Evolutionary conservation across 2,797 vertebrate species (phyloP).

Genomic region (Aeoliscus strigatus): DNA sequence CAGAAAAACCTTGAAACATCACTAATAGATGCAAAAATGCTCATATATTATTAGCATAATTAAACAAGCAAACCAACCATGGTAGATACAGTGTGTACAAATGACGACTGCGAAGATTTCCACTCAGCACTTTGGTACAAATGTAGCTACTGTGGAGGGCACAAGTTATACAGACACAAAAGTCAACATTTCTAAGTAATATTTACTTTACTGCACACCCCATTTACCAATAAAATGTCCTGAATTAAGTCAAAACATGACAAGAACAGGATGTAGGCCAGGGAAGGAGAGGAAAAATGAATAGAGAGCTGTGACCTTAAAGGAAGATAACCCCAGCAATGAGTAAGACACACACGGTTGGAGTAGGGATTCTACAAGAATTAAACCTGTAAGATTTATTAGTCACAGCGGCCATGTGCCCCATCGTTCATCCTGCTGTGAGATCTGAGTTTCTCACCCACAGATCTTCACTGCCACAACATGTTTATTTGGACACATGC

Average conservation of each 20-base stretch:
- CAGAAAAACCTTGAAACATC: constrained; percentile 19
- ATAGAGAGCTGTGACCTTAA: constrained; percentile 3
- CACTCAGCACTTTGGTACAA: constrained; percentile 50
- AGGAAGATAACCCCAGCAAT: constrained; percentile 6
- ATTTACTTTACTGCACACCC: constrained; percentile 60
- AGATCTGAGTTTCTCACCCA: constrained; percentile 52
- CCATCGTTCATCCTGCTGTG: constrained; percentile 39
- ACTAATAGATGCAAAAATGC: constrained; percentile 33
- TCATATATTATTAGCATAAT: constrained; percentile 40
- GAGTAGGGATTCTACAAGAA: constrained; percentile 9
- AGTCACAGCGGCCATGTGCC: constrained; percentile 21
- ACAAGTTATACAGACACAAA: constrained; percentile 64
- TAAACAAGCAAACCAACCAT: constrained; percentile 61
- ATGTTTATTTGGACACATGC: constrained; percentile 86
- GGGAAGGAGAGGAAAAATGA: constrained; percentile 7
- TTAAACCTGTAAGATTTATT: constrained; percentile 33
- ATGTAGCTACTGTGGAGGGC: constrained; percentile 60
- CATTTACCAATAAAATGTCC: constrained; percentile 55
- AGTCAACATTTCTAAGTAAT: constrained; percentile 56
- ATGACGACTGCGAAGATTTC: constrained; percentile 61
- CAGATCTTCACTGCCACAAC: constrained; percentile 62
- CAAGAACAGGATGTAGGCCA: constrained; percentile 25
- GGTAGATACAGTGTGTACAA: constrained; percentile 50
- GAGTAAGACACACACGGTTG: no score
- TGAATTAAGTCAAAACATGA: constrained; percentile 35